These are phyloP conservation scores for Liposcelis brunnea DNA, from an alignment of 2,888 invertebrate genomes.

Conservation along the genomic window DNA sequence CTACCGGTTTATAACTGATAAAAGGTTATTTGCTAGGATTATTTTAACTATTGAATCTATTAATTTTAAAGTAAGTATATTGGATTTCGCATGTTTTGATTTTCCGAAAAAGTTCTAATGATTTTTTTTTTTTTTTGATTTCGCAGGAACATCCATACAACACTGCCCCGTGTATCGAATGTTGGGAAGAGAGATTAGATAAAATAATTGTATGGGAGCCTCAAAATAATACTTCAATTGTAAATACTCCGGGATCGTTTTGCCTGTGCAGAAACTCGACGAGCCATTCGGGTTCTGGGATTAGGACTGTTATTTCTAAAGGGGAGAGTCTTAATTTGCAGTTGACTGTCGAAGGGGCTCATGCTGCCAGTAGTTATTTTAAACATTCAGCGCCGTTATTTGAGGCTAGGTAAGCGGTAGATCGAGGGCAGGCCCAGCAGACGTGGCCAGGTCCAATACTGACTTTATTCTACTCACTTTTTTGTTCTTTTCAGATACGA, in stretches of 20 bases:
- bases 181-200: slow-evolving; percentile 72
- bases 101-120: slow-evolving; percentile 5
- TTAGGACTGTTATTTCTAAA: slow-evolving; percentile 44
- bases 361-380: slow-evolving; percentile 74
- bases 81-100: slow-evolving; percentile 10
- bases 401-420: slow-evolving; percentile 48
- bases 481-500: slow-evolving; percentile 36
- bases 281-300: slow-evolving; percentile 23
- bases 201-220: slow-evolving; percentile 69
- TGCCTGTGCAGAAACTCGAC: slow-evolving; percentile 12
- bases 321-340: slow-evolving; percentile 68
- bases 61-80: slow-evolving; percentile 49
- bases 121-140: slow-evolving; percentile 2
- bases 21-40: slow-evolving; percentile 61
- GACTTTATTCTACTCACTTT: neutral
- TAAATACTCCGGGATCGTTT: slow-evolving; percentile 9
- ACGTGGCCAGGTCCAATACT: too few relatives aligned
- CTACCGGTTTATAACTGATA: slow-evolving; percentile 70
- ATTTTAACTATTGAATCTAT: slow-evolving; percentile 59
- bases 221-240: slow-evolving; percentile 21
- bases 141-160: slow-evolving; percentile 55
- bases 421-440: too few relatives aligned
- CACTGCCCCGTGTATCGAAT: slow-evolving; percentile 63
- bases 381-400: slow-evolving; percentile 70
- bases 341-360: slow-evolving; percentile 65